These are phyloP conservation scores for Dryobota labecula DNA, from an alignment of 2,888 invertebrate species.

Conservation along the genomic window DNA sequence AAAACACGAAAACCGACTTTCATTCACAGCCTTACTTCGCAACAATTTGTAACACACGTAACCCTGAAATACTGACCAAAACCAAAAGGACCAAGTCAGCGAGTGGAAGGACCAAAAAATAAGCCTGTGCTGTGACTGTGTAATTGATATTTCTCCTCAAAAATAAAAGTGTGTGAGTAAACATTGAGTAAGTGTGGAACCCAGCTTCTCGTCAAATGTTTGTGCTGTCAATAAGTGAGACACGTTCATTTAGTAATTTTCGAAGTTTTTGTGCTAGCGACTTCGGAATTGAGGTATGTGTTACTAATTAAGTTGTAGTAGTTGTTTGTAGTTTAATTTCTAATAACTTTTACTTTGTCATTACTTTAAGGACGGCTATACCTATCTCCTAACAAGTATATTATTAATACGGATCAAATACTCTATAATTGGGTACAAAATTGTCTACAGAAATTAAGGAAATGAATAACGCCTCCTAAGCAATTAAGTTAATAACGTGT, in stretches of 20 bases:
- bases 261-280: constrained; percentile 60
- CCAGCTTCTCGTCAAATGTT: constrained; percentile 78
- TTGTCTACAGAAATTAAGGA: constrained; percentile 22
- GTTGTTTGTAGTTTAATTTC: constrained; percentile 12
- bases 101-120: constrained; percentile 28
- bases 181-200: constrained; percentile 56
- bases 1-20: constrained; percentile 50
- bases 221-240: constrained; percentile 81
- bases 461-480: constrained; percentile 22
- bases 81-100: constrained; percentile 12
- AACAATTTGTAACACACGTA: not conserved
- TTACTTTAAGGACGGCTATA: not conserved
- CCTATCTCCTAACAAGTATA: not conserved
- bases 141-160: constrained; percentile 57
- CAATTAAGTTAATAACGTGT: constrained; percentile 36
- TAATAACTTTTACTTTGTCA: not conserved
- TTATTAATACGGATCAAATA: constrained; percentile 31
- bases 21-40: constrained; percentile 9
- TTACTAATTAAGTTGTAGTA: constrained; percentile 34
- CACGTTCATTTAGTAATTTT: constrained; percentile 72
- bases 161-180: constrained; percentile 69
- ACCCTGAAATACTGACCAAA: not conserved
- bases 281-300: constrained; percentile 71
- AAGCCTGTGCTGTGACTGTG: constrained; percentile 65
- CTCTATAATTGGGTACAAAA: constrained; percentile 12